Evolutionary conservation across 1,140 invertebrate genomes (phyloP), one percentile per base, ranked within the genome.

Genomic region (Stegodyphus dumicola): DNA sequence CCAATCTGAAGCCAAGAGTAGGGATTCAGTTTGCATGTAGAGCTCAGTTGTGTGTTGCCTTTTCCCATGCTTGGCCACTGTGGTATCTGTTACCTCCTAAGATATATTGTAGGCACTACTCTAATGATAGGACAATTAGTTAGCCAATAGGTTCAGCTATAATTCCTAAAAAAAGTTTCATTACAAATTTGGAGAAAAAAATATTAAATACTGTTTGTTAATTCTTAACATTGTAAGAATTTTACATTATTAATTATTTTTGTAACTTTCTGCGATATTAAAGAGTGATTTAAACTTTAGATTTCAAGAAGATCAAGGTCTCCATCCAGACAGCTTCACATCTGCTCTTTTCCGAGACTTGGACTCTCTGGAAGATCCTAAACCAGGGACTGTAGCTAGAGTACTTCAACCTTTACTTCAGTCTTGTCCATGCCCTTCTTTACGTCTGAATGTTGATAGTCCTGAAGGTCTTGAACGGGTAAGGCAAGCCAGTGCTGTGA

Each of bases 381-480:
- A 97, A 90, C 95, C 97, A 7, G 94, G 91, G n/a, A 93, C 94
- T 3, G 93, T 98, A 7, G 94, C 95, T 10, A 92, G 95, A 67
- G 92, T 95, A 75, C 90, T 98, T 10, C 92, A 97, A 88, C 95
- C 96, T 1, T 91, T 97, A n/a, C 91, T 98, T 70, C 92, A 89
- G 75, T 51, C 90, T 86, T 87, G 91, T 89, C 91, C 92, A 10
- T 87, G 86, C 56, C 86, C 80, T 33, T 85, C 86, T 17, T 78
- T 87, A 11, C 77, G 77, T 4, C 60, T 84, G 48, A 71, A 87
- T 77, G 76, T 71, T n/a, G 76, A 78, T 17, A 69, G 56, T 75
- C 64, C 53, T 51, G 85, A 78, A 64, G 79, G 78, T 9, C 53
- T 87, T 17, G 78, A 81, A 78, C 77, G 87, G 11, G 78, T 87